Base-by-base conservation (phyloP, 2,888 invertebrate species). In the Hyppa rectilinea region DNA sequence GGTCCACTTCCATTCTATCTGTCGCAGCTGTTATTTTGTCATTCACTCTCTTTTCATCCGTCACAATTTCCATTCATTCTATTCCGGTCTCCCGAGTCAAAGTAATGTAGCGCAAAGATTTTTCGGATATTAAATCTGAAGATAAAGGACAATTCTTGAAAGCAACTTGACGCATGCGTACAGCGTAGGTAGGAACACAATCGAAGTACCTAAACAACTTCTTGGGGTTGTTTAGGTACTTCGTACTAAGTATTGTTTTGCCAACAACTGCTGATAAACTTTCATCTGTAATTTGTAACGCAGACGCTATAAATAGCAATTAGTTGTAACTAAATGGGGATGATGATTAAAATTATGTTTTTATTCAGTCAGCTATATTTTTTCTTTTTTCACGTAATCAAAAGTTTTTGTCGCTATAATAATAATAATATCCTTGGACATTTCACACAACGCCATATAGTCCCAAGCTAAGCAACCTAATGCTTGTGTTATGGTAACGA, bases 121-220 rank as follows among this genome's bases (percentile, higher is more conserved):
- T n/a, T 45, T 14, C 10, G 23, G 23, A 50, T 74, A 74, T 56
- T 29, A 26, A 49, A 38, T 45, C 47, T 45, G 26, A 66, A 26
- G 9, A 23, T 45, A 59, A 43, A 38, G 29, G 65, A 55, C 20
- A 49, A 56, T 65, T 60, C 26, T 60, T 0, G 7, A 26, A 55
- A 36, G 45, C 9, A 40, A 17, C 1, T 20, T 34, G 20, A 26
- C 75, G 75, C 75, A 80, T 80, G 80, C 75, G 75, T 60, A 40
- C 17, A 17, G 10, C n/a, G 23, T 45, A 45, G n/a, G 17, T 55
- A 49, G n/a, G n/a, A 60, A 79, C 23, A 34, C 53, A 62, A 58
- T 74, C 45, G 53, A 78, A 56, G 26, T 45, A 60, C 45, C 49
- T 47, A 58, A 58, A 78, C 40, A 56, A 61, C 9, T 45, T 55